Base-by-base conservation (phyloP, 1,140 invertebrate species). In the Drosophila serrata region DNA sequence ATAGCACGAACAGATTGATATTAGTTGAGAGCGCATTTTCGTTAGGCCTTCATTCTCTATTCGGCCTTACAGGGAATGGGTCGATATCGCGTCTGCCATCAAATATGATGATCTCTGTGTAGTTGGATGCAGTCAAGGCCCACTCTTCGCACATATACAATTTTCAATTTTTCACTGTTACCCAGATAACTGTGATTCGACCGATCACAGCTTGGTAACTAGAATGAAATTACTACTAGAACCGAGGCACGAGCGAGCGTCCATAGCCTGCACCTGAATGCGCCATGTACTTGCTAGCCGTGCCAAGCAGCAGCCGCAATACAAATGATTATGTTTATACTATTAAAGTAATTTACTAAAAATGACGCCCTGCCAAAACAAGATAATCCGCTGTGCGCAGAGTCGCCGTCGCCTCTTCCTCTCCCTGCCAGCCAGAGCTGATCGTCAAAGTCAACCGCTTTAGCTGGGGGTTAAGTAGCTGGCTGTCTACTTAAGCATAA, bases 241-340 rank as follows among this genome's bases (percentile, higher is more conserved):
- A 42, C 29, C 24, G 15, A 65, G 67, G 75, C 84, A 84, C 79
- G 75, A 72, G 80, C 75, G 19, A 48, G 42, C 43, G 39, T 45
- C 58, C 67, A 51, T 40, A 45, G 55, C 24, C 39, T 70, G 64
- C 46, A 48, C 29, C 51, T 35, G 35, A 61, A 51, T 46, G 29
- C 72, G 75, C 79, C 62, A 65, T 84, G 69, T 79, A 59, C 56
- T 61, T n/a, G 49, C 61, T 19, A 12, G 51, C 42, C 35, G 33
- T 27, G 35, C 51, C 39, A 29, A 79, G 68, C 77, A 88, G 84
- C 84, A 88, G 84, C 80, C 76, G 49, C 72, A 88, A 67, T 74
- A 90, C 79, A 85, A 90, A 90, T 90, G 86, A 90, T 90, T 90
- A 90, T 90, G 86, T 90, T 90, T 90, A 90, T 90, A 90, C 85